Evolutionary conservation across 2,113 vertebrate genomes (phyloP).

Genomic region (Channa maculata): DNA sequence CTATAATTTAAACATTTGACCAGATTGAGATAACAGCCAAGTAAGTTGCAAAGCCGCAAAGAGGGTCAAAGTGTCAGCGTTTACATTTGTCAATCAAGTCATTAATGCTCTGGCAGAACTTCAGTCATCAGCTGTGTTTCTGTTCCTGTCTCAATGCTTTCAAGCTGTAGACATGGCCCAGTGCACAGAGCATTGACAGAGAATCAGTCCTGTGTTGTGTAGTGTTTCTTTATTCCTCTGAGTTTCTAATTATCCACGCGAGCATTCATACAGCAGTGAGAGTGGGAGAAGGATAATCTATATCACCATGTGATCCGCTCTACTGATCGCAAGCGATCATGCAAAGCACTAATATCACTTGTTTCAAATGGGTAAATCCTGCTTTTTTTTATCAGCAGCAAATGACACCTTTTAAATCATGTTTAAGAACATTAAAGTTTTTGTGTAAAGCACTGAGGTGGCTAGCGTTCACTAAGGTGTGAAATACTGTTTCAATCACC

Average conservation of each 20-base stretch:
- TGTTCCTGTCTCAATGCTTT: slow-evolving; percentile 63
- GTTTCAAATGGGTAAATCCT: slow-evolving; percentile 52
- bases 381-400: slow-evolving; percentile 52
- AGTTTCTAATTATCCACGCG: slow-evolving; percentile 64
- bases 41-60: slow-evolving; percentile 31
- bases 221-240: slow-evolving; percentile 37
- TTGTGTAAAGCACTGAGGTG: slow-evolving; percentile 7
- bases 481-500: slow-evolving; percentile 9
- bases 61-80: slow-evolving; percentile 38
- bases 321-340: slow-evolving; percentile 33
- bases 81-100: slow-evolving; percentile 40
- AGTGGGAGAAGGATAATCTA: slow-evolving; percentile 22
- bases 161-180: slow-evolving; percentile 22
- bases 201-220: slow-evolving; percentile 36
- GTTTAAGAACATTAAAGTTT: slow-evolving; percentile 33
- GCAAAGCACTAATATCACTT: slow-evolving; percentile 18
- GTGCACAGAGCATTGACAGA: slow-evolving; percentile 19
- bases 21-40: slow-evolving; percentile 45
- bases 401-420: slow-evolving; percentile 31
- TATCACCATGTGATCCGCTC: slow-evolving; percentile 39
- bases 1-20: slow-evolving; percentile 56
- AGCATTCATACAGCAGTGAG: slow-evolving; percentile 9
- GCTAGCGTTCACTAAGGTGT: not conserved
- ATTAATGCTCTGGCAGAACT: slow-evolving; percentile 53
- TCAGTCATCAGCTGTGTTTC: slow-evolving; percentile 46